Evolutionary conservation across 2,113 vertebrate genomes (phyloP), one percentile per base, ranked within the genome.

Genomic region (Ciconia stormi): DNA sequence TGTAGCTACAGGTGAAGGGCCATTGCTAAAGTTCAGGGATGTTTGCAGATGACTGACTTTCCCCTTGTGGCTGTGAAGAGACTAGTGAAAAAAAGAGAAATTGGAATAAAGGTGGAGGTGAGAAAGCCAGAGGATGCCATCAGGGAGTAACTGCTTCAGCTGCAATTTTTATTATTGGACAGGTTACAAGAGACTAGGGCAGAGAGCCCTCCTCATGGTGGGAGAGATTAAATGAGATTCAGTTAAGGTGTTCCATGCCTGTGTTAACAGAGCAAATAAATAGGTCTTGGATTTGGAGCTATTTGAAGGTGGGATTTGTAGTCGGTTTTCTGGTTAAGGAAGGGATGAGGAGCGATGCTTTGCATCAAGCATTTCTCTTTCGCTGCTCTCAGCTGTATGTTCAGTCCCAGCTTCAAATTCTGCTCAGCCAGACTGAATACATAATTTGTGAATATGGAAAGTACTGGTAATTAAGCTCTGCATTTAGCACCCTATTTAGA

Each of bases 381-480:
- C 1, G 1, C 62, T 80, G 50, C 42, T 82, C 59, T 79, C 78
- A 86, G 87, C 59, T 4, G 0, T 63, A 29, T 73, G 69, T 67
- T 92, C 74, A 89, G 63, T 53, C 40, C 58, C 38, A 40, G 53
- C 50, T 58, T 94, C 53, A 53, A 52, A 58, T 87, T 93, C 62
- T 69, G 38, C 52, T 77, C 3, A 8, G 32, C n/a, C 66, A 91
- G 82, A 46, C 70, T 55, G 74, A 73, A 93, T 91, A 77, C 0
- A 0, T 89, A 95, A 94, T 87, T 66, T 1, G 17, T 92, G 91
- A 94, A 71, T 94, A 86, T 56, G 87, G 53, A 94, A 87, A 93
- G 74, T 77, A 34, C 46, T 77, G 58, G 22, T 91, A 95, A 94
- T 95, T 92, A 96, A 93, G 74, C 66, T 87, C 62, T 47, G 46